Percentiles rank a stretch among this genome's conserved stretches.
Evolutionary conservation across 2,113 vertebrate species (phyloP).

Genomic region (Pao palembangensis): DNA sequence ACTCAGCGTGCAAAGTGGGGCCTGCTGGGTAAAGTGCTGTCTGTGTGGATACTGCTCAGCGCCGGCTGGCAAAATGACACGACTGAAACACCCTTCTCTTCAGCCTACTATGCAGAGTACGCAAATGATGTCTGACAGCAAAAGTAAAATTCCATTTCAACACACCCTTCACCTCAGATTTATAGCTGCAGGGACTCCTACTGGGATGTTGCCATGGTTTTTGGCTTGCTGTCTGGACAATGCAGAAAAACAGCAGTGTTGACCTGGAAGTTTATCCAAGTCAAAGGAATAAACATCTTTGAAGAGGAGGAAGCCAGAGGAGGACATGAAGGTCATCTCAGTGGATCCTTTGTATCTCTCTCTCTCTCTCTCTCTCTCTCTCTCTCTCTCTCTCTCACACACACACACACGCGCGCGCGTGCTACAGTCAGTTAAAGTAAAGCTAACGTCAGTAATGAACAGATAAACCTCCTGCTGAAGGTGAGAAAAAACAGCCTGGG

Average conservation of each 20-base stretch:
- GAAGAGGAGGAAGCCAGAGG: conserved; percentile 18
- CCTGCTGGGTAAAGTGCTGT: conserved; percentile 43
- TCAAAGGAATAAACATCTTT: conserved; percentile 35
- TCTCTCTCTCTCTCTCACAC: too few species aligned
- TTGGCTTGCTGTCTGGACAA: not conserved
- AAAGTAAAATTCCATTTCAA: conserved; percentile 14
- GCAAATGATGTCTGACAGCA: conserved; percentile 30
- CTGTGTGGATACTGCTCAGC: conserved; percentile 36
- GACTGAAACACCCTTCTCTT: conserved; percentile 16
- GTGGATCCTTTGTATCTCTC: conserved; percentile 17
- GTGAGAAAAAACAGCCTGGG: too few species aligned
- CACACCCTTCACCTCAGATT: conserved; percentile 9
- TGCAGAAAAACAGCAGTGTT: conserved; percentile 4
- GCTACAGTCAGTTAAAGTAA: too few species aligned
- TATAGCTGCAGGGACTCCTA: not conserved
- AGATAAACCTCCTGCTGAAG: too few species aligned
- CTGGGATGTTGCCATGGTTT: conserved; percentile 18
- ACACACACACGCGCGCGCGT: too few species aligned
- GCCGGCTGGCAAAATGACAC: conserved; percentile 38
- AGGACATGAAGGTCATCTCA: conserved; percentile 26
- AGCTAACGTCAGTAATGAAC: too few species aligned
- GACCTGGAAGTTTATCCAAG: conserved; percentile 14
- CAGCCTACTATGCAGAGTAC: conserved; percentile 1
- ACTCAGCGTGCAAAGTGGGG: conserved; percentile 57
- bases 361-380: too few species aligned